Evolutionary conservation across 2,113 vertebrate species (phyloP).

Genomic region (Sisor rabdophorus): DNA sequence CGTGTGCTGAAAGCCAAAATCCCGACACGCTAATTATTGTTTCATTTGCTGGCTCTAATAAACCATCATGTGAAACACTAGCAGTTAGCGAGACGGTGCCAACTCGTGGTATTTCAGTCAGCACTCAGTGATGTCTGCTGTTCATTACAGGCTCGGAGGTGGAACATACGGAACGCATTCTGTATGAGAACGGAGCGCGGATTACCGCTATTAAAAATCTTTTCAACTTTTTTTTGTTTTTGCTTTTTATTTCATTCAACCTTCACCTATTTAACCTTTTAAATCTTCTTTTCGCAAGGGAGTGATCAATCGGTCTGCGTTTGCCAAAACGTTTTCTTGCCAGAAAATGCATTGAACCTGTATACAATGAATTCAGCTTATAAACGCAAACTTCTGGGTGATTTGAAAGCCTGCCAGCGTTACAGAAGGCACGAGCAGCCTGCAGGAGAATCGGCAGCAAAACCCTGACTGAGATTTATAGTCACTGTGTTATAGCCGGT

Average conservation of each 20-base stretch:
- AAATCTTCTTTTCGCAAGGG: background rate
- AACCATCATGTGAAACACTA: constrained; percentile 33
- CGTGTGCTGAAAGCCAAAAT: background rate
- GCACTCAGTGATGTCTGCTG: background rate
- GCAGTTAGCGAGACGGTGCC: background rate
- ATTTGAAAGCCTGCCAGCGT: background rate
- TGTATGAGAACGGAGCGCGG: background rate
- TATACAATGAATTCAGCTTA: background rate
- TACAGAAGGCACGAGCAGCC: background rate
- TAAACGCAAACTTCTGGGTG: too few relatives aligned
- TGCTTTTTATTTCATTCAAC: background rate
- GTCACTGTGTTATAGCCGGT: background rate
- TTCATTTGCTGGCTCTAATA: constrained; percentile 21
- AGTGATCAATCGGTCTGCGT: background rate
- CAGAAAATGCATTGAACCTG: constrained; percentile 9
- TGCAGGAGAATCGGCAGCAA: background rate
- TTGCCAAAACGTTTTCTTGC: background rate
- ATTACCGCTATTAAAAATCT: constrained; percentile 8
- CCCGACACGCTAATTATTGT: background rate
- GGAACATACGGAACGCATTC: constrained; percentile 11
- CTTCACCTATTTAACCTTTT: constrained; percentile 13
- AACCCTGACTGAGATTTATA: background rate
- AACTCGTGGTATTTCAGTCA: constrained; percentile 11
- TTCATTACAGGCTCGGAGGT: background rate
- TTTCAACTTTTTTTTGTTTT: background rate